Evolutionary conservation across 1,140 invertebrate genomes (phyloP).

Genomic region (Drosophila tani): DNA sequence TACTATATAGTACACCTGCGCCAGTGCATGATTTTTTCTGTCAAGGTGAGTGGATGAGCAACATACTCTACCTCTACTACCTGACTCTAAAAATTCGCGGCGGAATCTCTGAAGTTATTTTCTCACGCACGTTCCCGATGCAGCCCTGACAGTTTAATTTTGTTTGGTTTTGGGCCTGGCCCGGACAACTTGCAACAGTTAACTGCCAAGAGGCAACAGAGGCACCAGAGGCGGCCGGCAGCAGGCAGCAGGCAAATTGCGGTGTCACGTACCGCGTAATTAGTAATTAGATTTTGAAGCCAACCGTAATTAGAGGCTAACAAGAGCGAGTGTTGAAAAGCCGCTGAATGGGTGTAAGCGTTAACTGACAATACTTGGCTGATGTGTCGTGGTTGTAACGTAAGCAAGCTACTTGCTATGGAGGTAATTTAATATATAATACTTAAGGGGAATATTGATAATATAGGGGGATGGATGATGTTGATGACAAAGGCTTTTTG

Average conservation of each 20-base stretch:
- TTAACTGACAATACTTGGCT: conserved; percentile 9
- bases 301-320: conserved; percentile 66
- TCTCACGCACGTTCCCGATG: conserved; percentile 73
- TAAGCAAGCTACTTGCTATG: conserved; percentile 9
- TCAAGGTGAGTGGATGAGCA: conserved; percentile 77
- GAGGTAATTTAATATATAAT: neutral
- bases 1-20: conserved; percentile 45
- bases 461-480: no score
- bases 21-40: conserved; percentile 53
- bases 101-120: conserved; percentile 65
- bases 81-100: conserved; percentile 46
- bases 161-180: conserved; percentile 61
- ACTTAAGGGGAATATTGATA: neutral
- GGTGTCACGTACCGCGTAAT: conserved; percentile 54
- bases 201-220: conserved; percentile 13
- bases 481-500: no score
- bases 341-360: neutral
- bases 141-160: conserved; percentile 74
- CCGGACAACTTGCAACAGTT: conserved; percentile 20
- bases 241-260: conserved; percentile 45
- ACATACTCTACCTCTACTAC: conserved; percentile 22
- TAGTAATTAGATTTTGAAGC: conserved; percentile 61
- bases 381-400: neutral
- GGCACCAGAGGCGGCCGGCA: neutral
- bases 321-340: conserved; percentile 44